Evolutionary conservation across 2,888 invertebrate genomes (phyloP).

Genomic region (Agrochola lota): DNA sequence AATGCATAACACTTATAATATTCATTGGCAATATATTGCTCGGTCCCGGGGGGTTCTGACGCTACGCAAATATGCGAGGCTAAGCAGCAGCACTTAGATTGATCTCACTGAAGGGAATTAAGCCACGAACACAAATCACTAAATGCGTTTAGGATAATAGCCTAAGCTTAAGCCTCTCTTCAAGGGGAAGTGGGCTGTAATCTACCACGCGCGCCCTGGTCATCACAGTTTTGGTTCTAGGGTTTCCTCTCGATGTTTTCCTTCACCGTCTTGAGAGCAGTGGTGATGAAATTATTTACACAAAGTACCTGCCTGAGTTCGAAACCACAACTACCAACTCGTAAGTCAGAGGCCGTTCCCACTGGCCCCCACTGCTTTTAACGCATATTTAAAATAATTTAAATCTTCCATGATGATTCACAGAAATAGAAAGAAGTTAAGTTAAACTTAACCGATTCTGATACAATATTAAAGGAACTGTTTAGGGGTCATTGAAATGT

Average conservation of each 20-base stretch:
- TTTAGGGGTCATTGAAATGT: conserved; percentile 1
- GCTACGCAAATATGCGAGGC: conserved; percentile 48
- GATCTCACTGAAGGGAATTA: conserved; percentile 32
- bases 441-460: not conserved
- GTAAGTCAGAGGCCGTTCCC: too few relatives aligned
- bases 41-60: conserved; percentile 20
- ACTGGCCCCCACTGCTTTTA: too few relatives aligned
- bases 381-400: too few relatives aligned
- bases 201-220: too few relatives aligned
- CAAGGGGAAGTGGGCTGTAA: too few relatives aligned
- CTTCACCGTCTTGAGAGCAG: too few relatives aligned
- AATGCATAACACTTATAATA: conserved; percentile 47
- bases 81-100: conserved; percentile 30
- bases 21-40: conserved; percentile 51
- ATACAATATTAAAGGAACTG: conserved; percentile 18
- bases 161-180: too few relatives aligned
- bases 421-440: not conserved
- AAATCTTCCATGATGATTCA: not conserved
- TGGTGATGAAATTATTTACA: too few relatives aligned
- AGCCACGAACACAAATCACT: not conserved
- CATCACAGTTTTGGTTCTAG: too few relatives aligned
- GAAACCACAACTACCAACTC: too few relatives aligned
- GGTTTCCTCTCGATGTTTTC: too few relatives aligned
- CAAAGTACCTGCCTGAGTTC: too few relatives aligned
- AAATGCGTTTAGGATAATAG: not conserved